Conservation (phyloP, 2,113 vertebrate genomes). For the Rhodinocichla rosea region DNA sequence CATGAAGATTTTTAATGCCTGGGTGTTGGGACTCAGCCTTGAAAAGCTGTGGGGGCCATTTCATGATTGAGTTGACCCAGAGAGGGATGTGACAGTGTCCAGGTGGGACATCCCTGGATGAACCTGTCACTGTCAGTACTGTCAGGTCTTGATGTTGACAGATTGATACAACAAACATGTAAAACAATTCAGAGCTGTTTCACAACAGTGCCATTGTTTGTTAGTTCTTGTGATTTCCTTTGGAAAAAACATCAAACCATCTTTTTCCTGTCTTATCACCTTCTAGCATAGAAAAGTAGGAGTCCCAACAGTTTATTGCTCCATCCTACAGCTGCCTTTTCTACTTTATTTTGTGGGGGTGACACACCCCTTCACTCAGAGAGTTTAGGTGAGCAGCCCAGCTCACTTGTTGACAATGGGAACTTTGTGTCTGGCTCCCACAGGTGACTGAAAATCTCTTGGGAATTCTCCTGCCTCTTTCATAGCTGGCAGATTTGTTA, state of each 20-base stretch:
- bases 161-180: neutral
- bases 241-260: rapidly evolving
- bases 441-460: neutral
- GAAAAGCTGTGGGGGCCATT: neutral
- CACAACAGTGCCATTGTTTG: neutral
- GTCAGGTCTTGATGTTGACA: neutral
- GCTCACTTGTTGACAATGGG: neutral
- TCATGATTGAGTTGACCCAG: neutral
- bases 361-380: neutral
- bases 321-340: neutral
- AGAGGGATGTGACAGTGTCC: neutral
- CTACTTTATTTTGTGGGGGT: neutral
- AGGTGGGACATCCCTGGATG: neutral
- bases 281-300: neutral
- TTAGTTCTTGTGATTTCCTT: neutral
- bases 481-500: neutral
- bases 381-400: neutral
- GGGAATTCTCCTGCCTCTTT: neutral
- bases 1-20: neutral
- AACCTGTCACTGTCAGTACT: neutral
- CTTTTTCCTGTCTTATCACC: neutral
- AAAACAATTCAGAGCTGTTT: neutral
- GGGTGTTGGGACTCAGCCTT: neutral
- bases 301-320: neutral
- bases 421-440: neutral